Base-by-base conservation (phyloP, 2,888 invertebrate species). In the Disparrhopalites patrizii region DNA sequence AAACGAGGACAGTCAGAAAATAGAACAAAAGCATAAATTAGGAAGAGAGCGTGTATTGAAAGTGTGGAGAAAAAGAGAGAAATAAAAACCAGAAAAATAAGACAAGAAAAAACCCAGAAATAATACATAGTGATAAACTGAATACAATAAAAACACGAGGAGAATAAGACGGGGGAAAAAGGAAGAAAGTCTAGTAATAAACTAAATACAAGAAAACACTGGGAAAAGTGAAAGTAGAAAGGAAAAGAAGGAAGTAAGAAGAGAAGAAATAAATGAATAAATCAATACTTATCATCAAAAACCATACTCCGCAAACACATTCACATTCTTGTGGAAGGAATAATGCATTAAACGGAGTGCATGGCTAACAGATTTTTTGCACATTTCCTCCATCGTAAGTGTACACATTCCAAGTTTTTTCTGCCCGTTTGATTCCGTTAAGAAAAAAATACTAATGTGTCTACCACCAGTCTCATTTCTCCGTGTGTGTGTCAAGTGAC, bases 271-370 rank as follows among this genome's bases (percentile, higher is more conserved):
- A 57, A 50, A 50, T 52, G 47, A 36, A 70, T 70, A 71, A 71
- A 71, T 71, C 71, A 71, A 71, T 71, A 71, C 68, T 70, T 71
- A 71, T 71, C 70, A 56, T 66, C 58, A 30, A 43, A 65, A 63
- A 71, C 62, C 70, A 70, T 67, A 60, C 58, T 43, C 23, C n/a
- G n/a, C n/a, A n/a, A n/a, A n/a, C n/a, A n/a, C 36, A 15, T 36
- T 10, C 36, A 36, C 15, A 15, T 47, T 23, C 8, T 25, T 47
- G n/a, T 43, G 47, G 36, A 23, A 36, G 56, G 47, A 60, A 60
- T 60, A 60, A 60, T 60, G 60, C 60, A 60, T 60, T 60, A 60
- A 33, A 13, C 25, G 47, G 3, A 23, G 47, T 47, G 47, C 8
- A 25, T 23, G 3, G 5, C 23, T 47, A 7, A 5, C 47, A 47